Percentiles rank a stretch among this genome's conserved stretches.
These are phyloP conservation scores for Aphis gossypii DNA, from an alignment of 1,140 invertebrate genomes.

Conservation along the genomic window DNA sequence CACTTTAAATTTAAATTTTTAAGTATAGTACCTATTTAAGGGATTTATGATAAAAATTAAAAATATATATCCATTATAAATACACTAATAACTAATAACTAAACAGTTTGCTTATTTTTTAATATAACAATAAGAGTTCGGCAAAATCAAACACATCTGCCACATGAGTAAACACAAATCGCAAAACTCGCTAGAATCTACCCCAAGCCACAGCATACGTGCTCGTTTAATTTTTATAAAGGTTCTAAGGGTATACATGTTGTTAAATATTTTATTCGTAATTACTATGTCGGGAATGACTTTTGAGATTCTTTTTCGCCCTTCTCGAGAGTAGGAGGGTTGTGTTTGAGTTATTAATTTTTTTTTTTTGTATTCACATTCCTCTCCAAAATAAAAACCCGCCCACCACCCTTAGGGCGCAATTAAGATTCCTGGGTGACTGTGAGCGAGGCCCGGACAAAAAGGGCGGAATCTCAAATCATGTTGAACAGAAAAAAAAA, in stretches of 20 bases:
- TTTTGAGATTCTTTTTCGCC: conserved; percentile 38
- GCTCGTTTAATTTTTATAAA: conserved; percentile 49
- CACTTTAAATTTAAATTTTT: background rate
- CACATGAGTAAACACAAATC: conserved; percentile 42
- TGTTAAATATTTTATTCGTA: conserved; percentile 57
- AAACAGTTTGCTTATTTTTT: background rate
- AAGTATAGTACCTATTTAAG: background rate
- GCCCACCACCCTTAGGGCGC: conserved; percentile 16
- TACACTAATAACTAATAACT: background rate
- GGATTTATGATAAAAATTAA: background rate
- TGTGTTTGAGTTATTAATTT: conserved; percentile 51
- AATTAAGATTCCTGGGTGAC: conserved; percentile 49
- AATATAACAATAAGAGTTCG: background rate
- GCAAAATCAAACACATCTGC: conserved; percentile 48
- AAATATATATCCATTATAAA: background rate
- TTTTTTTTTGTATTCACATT: conserved; percentile 54
- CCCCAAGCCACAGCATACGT: background rate
- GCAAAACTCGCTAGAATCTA: conserved; percentile 28
- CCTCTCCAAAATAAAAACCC: conserved; percentile 27
- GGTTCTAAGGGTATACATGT: conserved; percentile 43
- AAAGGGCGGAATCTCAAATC: conserved; percentile 38
- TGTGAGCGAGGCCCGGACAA: conserved; percentile 25
- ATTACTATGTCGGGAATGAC: conserved; percentile 55
- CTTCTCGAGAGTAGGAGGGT: background rate
- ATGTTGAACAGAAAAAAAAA: conserved; percentile 38